phyloP scores from a whole-genome alignment of 2,113 vertebrate species.

The Spea bombifrons region DNA sequence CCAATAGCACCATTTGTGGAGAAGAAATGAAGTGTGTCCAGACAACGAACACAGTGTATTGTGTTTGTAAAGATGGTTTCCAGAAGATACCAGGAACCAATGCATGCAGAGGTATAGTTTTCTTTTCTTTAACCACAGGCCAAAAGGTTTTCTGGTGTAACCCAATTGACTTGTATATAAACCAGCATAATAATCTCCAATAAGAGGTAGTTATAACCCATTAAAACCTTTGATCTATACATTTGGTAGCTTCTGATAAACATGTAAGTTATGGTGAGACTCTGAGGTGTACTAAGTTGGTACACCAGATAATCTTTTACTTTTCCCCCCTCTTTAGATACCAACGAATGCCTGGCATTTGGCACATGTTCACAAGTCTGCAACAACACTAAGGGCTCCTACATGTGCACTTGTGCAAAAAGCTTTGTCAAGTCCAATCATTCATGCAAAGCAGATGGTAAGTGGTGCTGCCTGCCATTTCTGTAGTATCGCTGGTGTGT shows the following conservation, averaged over 20 bases:
- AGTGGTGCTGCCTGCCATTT: neutral
- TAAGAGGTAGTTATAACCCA: no score
- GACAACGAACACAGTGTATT: constrained; percentile 76
- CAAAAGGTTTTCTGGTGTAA: no score
- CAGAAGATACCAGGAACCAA: constrained; percentile 75
- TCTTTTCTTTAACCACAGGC: no score
- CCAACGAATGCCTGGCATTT: constrained; percentile 87
- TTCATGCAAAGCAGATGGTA: constrained; percentile 93
- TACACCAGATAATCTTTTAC: neutral
- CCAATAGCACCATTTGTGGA: constrained; percentile 81
- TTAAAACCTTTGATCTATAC: no score
- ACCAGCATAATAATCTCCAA: no score
- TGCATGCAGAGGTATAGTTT: constrained; percentile 79
- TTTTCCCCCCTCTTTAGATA: constrained; percentile 64
- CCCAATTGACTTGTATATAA: no score
- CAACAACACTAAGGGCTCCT: constrained; percentile 94
- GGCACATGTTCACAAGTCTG: constrained; percentile 91
- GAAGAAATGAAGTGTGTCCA: constrained; percentile 84
- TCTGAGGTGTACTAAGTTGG: no score
- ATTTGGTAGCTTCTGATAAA: no score
- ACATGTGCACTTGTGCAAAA: constrained; percentile 88
- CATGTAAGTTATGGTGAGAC: no score
- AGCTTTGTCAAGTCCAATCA: constrained; percentile 87
- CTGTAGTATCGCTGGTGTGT: no score
- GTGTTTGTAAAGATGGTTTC: constrained; percentile 86